A percentile compares a stretch with the other conserved stretches of the same genome.
phyloP scores from a whole-genome alignment of 2,888 invertebrate genomes.

The Macrosiphum euphorbiae region DNA sequence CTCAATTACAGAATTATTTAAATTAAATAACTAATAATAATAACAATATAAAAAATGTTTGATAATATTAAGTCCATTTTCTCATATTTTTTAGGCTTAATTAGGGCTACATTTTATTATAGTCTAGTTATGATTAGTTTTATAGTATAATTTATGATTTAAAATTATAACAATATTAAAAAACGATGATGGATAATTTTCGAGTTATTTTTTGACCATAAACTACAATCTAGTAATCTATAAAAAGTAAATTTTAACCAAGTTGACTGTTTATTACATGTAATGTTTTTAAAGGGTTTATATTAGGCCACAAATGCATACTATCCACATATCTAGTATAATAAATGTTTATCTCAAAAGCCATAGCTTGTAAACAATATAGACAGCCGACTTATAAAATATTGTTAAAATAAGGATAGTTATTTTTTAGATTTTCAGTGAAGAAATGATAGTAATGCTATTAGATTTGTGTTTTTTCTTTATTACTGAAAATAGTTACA shows the following conservation, averaged over 20 bases:
- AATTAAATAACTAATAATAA: background rate
- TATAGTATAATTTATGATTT: background rate
- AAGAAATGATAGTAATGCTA: no score
- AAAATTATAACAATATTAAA: no score
- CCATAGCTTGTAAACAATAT: background rate
- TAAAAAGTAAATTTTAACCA: background rate
- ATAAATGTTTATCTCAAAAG: background rate
- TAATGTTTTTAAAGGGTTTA: background rate
- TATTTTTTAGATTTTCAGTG: no score
- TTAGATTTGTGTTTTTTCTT: background rate
- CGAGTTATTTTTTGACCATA: background rate
- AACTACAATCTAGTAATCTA: background rate
- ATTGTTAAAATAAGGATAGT: background rate
- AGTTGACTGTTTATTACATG: background rate
- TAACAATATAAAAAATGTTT: background rate
- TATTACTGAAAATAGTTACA: background rate
- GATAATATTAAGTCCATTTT: background rate
- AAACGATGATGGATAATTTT: background rate
- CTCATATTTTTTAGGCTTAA: background rate
- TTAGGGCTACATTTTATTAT: background rate
- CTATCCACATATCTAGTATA: background rate
- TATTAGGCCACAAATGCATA: background rate
- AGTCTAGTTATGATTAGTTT: background rate
- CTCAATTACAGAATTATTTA: background rate
- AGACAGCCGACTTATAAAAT: background rate